Percentiles rank a stretch among this genome's conserved stretches.
Evolutionary conservation across 2,888 invertebrate species (phyloP).

Genomic region (Parasteatoda lunata): DNA sequence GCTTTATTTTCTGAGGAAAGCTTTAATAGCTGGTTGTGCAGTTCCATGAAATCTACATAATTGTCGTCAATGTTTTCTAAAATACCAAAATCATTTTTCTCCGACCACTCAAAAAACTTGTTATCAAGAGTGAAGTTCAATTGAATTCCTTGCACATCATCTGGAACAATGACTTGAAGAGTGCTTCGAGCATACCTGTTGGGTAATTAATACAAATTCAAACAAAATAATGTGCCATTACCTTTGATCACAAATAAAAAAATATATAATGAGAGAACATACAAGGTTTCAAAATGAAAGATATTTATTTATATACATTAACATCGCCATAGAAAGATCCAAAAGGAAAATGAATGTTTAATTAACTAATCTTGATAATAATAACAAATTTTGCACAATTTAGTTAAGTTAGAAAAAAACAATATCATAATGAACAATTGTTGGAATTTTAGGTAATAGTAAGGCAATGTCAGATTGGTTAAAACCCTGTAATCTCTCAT

Average conservation of each 20-base stretch:
- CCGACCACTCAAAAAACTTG: constrained; percentile 87
- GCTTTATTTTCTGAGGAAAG: constrained; percentile 82
- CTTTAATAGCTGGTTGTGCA: constrained; percentile 80
- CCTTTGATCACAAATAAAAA: not conserved
- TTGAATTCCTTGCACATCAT: constrained; percentile 75
- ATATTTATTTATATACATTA: not conserved
- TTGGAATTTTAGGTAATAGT: too few species aligned
- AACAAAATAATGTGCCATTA: not conserved
- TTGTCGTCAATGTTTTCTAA: constrained; percentile 76
- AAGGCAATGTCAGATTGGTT: too few species aligned
- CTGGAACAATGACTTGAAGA: constrained; percentile 76
- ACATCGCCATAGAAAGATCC: not conserved
- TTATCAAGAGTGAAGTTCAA: constrained; percentile 87
- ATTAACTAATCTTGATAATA: too few species aligned
- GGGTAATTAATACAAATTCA: not conserved
- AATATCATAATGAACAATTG: too few species aligned
- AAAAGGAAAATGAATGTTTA: too few species aligned
- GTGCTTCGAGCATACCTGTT: constrained; percentile 50
- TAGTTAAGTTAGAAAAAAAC: too few species aligned
- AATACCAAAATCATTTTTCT: constrained; percentile 74
- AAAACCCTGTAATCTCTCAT: too few species aligned
- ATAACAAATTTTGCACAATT: too few species aligned
- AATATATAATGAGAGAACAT: constrained; percentile 70
- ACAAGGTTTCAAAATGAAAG: not conserved
- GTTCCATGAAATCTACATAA: constrained; percentile 81